These are phyloP conservation scores for Cotesia typhae DNA, from an alignment of 1,140 invertebrate genomes.

Conservation along the genomic window DNA sequence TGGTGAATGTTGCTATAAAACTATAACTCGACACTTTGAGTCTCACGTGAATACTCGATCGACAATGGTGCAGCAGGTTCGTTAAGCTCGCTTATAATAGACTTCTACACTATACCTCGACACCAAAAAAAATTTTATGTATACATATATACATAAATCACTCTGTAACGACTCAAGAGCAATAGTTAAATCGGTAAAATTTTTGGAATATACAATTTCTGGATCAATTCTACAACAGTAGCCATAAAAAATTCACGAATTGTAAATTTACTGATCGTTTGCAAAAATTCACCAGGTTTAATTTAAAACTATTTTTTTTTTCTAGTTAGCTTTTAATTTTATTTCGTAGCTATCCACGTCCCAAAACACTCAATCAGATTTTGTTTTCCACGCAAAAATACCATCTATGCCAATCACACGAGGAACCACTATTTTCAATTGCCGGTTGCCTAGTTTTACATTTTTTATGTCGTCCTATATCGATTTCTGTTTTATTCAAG, in stretches of 20 bases:
- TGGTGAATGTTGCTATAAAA: no score
- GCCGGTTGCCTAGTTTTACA: neutral
- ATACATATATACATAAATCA: neutral
- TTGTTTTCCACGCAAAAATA: slow-evolving; percentile 6
- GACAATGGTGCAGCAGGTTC: slow-evolving; percentile 6
- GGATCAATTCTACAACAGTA: neutral
- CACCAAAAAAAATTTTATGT: no score
- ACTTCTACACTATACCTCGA: neutral
- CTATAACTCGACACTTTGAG: no score
- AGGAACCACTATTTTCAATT: neutral
- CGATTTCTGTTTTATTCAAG: neutral
- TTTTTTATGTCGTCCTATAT: neutral
- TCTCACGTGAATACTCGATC: slow-evolving; percentile 21
- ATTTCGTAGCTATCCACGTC: neutral
- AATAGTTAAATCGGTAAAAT: neutral
- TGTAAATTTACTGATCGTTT: neutral
- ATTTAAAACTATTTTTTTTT: neutral
- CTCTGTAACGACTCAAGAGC: neutral
- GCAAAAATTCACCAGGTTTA: neutral
- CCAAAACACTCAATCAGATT: slow-evolving; percentile 5
- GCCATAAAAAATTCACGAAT: slow-evolving; percentile 5
- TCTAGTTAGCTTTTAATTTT: slow-evolving; percentile 1
- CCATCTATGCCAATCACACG: slow-evolving; percentile 3
- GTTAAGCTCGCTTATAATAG: slow-evolving; percentile 26
- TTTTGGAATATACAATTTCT: slow-evolving; percentile 21